Conservation (phyloP, 2,888 invertebrate species). For the Yponomeuta evonymella region DNA sequence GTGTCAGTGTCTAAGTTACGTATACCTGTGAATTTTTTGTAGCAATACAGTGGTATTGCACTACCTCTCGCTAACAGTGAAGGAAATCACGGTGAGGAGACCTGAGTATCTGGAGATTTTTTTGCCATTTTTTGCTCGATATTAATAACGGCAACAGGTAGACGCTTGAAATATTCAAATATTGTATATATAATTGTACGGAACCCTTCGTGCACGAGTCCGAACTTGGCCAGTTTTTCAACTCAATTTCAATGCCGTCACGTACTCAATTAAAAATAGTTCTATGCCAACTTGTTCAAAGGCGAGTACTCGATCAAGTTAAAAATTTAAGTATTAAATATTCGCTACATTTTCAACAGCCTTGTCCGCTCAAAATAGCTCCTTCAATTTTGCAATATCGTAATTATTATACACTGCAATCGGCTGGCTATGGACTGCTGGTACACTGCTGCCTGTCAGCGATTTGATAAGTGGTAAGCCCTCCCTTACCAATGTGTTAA, state of each 20-base stretch:
- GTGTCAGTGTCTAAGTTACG: too few relatives aligned
- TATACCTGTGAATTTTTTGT: too few relatives aligned
- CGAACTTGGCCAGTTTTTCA: not conserved
- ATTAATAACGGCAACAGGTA: too few relatives aligned
- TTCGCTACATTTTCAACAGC: constrained; percentile 1
- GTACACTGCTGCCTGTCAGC: not conserved
- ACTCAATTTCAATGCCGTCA: not conserved
- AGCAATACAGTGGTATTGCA: too few relatives aligned
- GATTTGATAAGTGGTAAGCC: not conserved
- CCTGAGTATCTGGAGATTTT: too few relatives aligned
- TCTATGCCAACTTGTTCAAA: not conserved
- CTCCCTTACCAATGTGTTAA: too few relatives aligned
- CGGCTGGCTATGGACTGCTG: not conserved
- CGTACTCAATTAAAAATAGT: not conserved
- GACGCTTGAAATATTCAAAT: too few relatives aligned
- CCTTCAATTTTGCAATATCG: constrained; percentile 4
- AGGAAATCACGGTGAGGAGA: too few relatives aligned
- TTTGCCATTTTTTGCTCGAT: too few relatives aligned
- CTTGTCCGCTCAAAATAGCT: not conserved
- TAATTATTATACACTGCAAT: constrained; percentile 4
- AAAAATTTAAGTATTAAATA: not conserved
- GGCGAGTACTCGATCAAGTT: not conserved
- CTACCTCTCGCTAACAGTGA: too few relatives aligned
- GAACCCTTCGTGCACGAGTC: too few relatives aligned
- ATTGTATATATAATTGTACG: too few relatives aligned